phyloP scores from a whole-genome alignment of 2,113 vertebrate species.

The Caranx melampygus region DNA sequence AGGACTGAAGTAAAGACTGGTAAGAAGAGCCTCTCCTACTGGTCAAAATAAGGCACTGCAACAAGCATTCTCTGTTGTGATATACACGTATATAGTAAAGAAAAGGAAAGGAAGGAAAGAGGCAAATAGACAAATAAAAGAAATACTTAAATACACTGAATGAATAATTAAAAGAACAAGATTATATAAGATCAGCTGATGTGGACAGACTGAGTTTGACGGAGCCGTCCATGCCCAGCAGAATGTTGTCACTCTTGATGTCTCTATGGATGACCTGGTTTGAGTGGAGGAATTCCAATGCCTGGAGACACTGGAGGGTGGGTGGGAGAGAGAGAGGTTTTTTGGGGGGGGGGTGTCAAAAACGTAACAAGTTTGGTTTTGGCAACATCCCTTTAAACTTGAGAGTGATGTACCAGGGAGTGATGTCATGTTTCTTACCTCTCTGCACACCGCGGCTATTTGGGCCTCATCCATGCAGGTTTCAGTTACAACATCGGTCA shows the following conservation, averaged over 20 bases:
- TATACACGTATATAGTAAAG: too few species aligned
- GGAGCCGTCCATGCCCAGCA: constrained; percentile 97
- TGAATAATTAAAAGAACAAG: background rate
- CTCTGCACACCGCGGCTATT: constrained; percentile 96
- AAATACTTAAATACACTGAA: too few species aligned
- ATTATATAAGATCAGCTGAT: background rate
- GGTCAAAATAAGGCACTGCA: constrained; percentile 6
- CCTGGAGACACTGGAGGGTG: constrained; percentile 92
- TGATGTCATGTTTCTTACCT: constrained; percentile 80
- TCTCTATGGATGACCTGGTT: constrained; percentile 99
- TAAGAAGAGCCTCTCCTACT: background rate
- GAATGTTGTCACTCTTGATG: constrained; percentile 99
- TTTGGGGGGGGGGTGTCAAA: too few species aligned
- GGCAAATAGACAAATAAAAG: background rate
- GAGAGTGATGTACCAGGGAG: background rate
- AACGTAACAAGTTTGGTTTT: too few species aligned
- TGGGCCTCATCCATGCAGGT: constrained; percentile 99
- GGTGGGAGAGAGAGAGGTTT: background rate
- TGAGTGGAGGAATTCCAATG: constrained; percentile 96
- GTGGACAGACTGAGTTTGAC: constrained; percentile 94
- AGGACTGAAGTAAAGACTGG: background rate
- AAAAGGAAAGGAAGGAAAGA: background rate
- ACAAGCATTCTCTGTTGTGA: background rate
- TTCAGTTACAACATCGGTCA: constrained; percentile 96
- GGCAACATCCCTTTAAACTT: too few species aligned